phyloP scores from a whole-genome alignment of 2,113 vertebrate genomes.

The Peromyscus californicus region DNA sequence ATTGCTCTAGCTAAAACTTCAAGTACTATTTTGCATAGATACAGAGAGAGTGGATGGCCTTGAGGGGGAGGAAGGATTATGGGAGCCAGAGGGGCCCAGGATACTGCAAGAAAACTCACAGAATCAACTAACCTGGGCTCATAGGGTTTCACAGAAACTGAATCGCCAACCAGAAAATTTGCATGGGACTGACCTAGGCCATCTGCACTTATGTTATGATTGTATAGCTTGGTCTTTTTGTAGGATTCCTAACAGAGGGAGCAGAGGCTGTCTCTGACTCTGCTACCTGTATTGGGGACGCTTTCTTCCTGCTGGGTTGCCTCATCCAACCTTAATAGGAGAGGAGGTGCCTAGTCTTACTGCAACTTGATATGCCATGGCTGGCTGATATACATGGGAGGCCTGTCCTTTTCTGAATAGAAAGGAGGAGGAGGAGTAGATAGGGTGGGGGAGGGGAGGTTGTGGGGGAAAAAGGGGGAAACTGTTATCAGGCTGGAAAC shows the following conservation, averaged over 20 bases:
- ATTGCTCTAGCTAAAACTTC: background rate
- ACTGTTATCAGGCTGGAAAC: too few species aligned
- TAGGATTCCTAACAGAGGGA: background rate
- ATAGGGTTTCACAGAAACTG: background rate
- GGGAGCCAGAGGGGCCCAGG: background rate
- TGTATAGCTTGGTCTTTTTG: background rate
- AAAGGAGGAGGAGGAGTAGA: background rate
- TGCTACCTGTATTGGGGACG: background rate
- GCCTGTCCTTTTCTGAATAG: background rate
- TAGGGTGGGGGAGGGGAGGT: too few species aligned
- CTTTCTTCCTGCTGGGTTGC: background rate
- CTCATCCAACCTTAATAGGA: background rate
- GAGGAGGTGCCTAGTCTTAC: background rate
- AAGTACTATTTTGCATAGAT: background rate
- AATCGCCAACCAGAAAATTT: too few species aligned
- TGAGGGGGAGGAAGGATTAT: background rate
- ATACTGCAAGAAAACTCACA: background rate
- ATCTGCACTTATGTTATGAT: background rate
- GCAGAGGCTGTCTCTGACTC: background rate
- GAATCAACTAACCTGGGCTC: background rate
- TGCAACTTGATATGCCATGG: too few species aligned
- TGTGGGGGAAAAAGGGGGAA: background rate
- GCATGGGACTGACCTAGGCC: background rate
- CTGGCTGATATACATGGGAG: background rate
- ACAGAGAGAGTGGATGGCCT: too few species aligned